Percentiles rank a stretch among this genome's conserved stretches.
Conservation (phyloP, 2,113 vertebrate species). For the Sylvia atricapilla region DNA sequence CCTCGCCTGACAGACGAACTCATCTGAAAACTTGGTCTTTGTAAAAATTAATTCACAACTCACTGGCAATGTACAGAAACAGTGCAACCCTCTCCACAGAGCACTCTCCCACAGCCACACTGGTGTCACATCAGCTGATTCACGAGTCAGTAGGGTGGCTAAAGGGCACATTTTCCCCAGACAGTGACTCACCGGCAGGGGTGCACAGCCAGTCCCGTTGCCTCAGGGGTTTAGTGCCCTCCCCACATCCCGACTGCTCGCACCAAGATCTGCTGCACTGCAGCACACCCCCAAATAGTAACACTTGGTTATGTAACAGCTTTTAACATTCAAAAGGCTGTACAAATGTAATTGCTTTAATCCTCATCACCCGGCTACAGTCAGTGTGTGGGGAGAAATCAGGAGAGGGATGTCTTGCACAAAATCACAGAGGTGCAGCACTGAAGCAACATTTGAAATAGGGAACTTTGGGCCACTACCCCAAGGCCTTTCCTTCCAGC, state of each 20-base stretch:
- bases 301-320: neutral
- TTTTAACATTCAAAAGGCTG: slow-evolving; percentile 4
- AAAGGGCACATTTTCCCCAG: neutral
- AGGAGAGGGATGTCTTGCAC: neutral
- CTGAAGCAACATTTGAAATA: neutral
- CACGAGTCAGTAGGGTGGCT: neutral
- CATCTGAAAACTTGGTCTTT: neutral
- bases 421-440: neutral
- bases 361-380: slow-evolving; percentile 3
- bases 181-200: neutral
- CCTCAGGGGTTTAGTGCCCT: neutral
- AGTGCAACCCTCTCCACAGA: neutral
- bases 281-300: slow-evolving; percentile 54
- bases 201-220: fast-evolving
- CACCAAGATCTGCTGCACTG: slow-evolving; percentile 1
- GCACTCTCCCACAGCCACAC: neutral
- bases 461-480: neutral
- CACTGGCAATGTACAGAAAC: neutral
- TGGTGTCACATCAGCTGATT: neutral
- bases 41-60: neutral
- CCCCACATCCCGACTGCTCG: neutral
- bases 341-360: slow-evolving; percentile 24
- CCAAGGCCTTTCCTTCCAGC: neutral
- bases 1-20: neutral
- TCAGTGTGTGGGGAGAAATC: neutral